A percentile compares a stretch with the other conserved stretches of the same genome.
Conservation (phyloP, 2,888 invertebrate genomes). For the Polia nebulosa region DNA sequence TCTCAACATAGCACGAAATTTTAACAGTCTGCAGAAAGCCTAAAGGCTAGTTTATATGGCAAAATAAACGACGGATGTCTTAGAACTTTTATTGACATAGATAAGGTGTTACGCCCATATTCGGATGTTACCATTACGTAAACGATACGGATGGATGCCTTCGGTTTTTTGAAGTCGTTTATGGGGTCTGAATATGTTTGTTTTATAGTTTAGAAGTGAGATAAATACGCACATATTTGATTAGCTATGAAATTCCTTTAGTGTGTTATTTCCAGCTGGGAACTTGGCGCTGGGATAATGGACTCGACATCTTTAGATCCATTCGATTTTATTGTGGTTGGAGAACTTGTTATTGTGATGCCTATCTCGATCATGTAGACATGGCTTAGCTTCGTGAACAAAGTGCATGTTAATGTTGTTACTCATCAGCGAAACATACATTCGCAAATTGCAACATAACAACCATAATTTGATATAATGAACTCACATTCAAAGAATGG, state of each 20-base stretch:
- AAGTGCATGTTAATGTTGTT: conserved; percentile 69
- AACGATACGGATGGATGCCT: conserved; percentile 53
- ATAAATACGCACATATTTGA: conserved; percentile 52
- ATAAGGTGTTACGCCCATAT: conserved; percentile 63
- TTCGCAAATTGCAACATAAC: conserved; percentile 81
- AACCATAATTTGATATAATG: conserved; percentile 84
- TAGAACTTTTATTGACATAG: conserved; percentile 64
- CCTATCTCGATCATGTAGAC: conserved; percentile 44
- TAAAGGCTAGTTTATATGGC: conserved; percentile 59
- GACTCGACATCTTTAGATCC: background rate
- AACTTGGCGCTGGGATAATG: conserved; percentile 12
- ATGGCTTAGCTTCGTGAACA: conserved; percentile 40
- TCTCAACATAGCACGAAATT: conserved; percentile 12
- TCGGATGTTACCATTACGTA: conserved; percentile 57
- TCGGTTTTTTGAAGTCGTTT: conserved; percentile 48
- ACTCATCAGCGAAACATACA: conserved; percentile 79
- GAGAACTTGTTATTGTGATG: conserved; percentile 42
- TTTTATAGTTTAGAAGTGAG: conserved; percentile 40
- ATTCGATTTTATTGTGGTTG: conserved; percentile 16
- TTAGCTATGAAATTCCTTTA: conserved; percentile 46
- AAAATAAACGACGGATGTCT: conserved; percentile 62
- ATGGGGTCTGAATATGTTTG: conserved; percentile 37
- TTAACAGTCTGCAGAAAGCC: conserved; percentile 24
- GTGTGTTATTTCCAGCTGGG: conserved; percentile 18
- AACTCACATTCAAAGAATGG: conserved; percentile 75